Base-by-base conservation (phyloP, 2,888 invertebrate genomes). In the Melanchra persicariae region DNA sequence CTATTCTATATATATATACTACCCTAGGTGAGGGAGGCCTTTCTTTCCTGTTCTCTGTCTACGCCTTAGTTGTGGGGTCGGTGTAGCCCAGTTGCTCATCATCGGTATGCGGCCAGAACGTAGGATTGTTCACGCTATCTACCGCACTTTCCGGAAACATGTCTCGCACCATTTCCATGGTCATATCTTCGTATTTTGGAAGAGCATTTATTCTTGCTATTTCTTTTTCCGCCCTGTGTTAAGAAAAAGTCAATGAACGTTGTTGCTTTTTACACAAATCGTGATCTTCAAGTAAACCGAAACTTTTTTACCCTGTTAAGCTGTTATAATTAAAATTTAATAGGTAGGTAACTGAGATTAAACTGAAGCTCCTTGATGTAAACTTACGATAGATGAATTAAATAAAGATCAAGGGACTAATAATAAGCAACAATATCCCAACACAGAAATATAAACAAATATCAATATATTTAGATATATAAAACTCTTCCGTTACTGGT, bases 61-160 rank as follows among this genome's bases (percentile, higher is more conserved):
- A 75, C 9, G 0, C 4, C 51, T 84, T 85, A 22, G 64, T 47
- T n/a, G 79, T 64, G 2, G 85, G 82, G 66, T 87, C 90, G 37
- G 84, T 76, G 58, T 93, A 93, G 0, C 90, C 92, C 3, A 89
- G 81, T 75, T 95, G 95, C 51, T 95, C 95, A 7, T 95, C 95
- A 0, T 87, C 81, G 6, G 84, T 84, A 74, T 96, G 95, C 1
- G 95, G 95, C 95, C 95, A 95, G 78, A 92, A 95, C 0, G 93
- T 84, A 0, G 94, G 95, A 12, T 74, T 90, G 0, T 91, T 90
- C 0, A 95, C 92, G 1, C 90, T 88, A 70, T 95, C 91, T 2
- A 94, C 1, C 0, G 93, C 90, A 0, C 69, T 2, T 0, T 91
- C 76, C 0, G 94, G 94, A 70, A 85, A 92, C 85, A 93, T 70